These are phyloP conservation scores for Yponomeuta malinellus DNA, from an alignment of 2,888 invertebrate genomes.

Conservation along the genomic window DNA sequence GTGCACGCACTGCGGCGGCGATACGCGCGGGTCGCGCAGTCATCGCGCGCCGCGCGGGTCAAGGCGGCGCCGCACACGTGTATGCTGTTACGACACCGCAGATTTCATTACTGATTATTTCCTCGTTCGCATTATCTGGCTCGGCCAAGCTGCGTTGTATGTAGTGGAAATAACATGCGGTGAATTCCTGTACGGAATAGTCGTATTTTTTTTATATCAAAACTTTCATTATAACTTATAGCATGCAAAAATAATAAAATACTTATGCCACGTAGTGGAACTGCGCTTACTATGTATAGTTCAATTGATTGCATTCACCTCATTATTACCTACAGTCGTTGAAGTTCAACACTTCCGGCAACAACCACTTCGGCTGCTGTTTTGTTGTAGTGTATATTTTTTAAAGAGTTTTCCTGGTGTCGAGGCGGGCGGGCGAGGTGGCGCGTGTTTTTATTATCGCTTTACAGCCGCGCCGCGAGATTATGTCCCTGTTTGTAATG, in stretches of 20 bases:
- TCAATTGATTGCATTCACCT: no score
- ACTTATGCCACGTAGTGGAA: no score
- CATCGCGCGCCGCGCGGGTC: neutral
- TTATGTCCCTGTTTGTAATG: constrained; percentile 15
- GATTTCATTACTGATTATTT: neutral
- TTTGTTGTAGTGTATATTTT: neutral
- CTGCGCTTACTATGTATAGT: no score
- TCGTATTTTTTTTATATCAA: no score
- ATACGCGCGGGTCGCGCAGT: constrained; percentile 5
- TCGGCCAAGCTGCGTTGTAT: neutral
- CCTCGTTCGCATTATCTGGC: neutral
- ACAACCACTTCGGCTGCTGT: neutral
- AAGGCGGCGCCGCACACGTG: constrained; percentile 7
- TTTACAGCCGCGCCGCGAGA: constrained; percentile 17
- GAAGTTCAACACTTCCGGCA: neutral
- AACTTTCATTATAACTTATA: no score
- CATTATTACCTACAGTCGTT: no score
- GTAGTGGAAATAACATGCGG: no score
- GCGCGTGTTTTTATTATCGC: constrained; percentile 17
- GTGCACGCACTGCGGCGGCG: neutral
- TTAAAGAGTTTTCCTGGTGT: constrained; percentile 2
- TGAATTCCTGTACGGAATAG: no score
- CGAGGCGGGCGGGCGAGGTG: neutral
- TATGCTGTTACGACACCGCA: neutral
- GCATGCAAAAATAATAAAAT: no score